These are phyloP conservation scores for Styela clava DNA, from an alignment of 23 tunicate genomes.

Conservation along the genomic window DNA sequence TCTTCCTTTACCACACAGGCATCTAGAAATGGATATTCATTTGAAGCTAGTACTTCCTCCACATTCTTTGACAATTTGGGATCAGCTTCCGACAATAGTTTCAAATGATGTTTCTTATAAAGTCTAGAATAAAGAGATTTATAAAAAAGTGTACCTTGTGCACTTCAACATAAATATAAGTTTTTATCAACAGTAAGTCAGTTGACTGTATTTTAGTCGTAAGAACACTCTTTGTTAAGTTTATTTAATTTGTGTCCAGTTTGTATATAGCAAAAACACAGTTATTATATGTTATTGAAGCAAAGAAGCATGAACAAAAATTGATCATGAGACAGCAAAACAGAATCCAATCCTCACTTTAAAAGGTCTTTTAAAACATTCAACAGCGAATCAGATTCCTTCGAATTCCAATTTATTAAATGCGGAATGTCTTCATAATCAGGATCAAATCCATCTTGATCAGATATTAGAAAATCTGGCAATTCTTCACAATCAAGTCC, in stretches of 20 bases:
- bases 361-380: constrained; percentile 47
- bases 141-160: no score
- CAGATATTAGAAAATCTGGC: constrained; percentile 75
- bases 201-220: no score
- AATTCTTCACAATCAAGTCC: constrained; percentile 33
- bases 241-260: no score
- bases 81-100: constrained; percentile 32
- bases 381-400: constrained; percentile 30
- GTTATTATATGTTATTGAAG: no score
- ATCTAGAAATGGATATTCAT: constrained; percentile 38
- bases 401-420: constrained; percentile 52
- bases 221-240: no score
- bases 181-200: no score
- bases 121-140: constrained; percentile 34
- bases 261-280: no score
- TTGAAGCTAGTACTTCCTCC: constrained; percentile 31
- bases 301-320: no score
- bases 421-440: constrained; percentile 80
- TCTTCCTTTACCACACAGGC: constrained; percentile 33
- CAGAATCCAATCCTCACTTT: constrained; percentile 28
- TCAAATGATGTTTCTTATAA: constrained; percentile 67
- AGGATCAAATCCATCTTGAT: constrained; percentile 75
- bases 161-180: no score
- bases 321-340: no score
- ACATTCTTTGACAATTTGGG: constrained; percentile 39